Conservation (phyloP, 2,113 vertebrate species). For the Glaucomys volans region DNA sequence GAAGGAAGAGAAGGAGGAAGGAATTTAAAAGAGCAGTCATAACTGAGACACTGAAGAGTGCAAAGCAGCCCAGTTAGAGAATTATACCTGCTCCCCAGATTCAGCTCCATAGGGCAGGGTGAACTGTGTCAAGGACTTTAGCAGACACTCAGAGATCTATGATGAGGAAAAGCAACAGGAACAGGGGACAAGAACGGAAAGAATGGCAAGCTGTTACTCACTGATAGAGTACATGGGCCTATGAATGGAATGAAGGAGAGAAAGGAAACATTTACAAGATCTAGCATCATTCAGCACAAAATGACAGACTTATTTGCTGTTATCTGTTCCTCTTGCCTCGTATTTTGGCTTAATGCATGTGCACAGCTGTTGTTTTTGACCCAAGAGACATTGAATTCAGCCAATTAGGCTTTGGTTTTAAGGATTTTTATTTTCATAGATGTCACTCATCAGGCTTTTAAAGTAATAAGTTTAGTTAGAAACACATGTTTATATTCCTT, state of each 20-base stretch:
- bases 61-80: not conserved
- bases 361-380: slow-evolving; percentile 71
- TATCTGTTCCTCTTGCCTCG: slow-evolving; percentile 67
- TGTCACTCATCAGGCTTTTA: slow-evolving; percentile 65
- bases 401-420: slow-evolving; percentile 60
- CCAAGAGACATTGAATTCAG: slow-evolving; percentile 48
- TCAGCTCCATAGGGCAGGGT: not conserved
- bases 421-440: slow-evolving; percentile 13
- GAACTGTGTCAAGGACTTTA: not conserved
- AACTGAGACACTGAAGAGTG: not conserved
- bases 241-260: not conserved
- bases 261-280: slow-evolving; percentile 23
- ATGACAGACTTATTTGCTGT: slow-evolving; percentile 79
- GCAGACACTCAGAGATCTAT: not conserved
- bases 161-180: not conserved
- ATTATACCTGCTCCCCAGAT: not conserved
- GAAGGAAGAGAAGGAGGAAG: not conserved
- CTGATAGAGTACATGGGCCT: not conserved
- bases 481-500: slow-evolving; percentile 74
- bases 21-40: not conserved
- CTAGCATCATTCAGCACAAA: slow-evolving; percentile 6
- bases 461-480: slow-evolving; percentile 71
- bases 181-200: not conserved
- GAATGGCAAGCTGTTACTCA: slow-evolving; percentile 30
- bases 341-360: slow-evolving; percentile 70